phyloP scores from a whole-genome alignment of 2,888 invertebrate species.

The Geotrupes spiniger region DNA sequence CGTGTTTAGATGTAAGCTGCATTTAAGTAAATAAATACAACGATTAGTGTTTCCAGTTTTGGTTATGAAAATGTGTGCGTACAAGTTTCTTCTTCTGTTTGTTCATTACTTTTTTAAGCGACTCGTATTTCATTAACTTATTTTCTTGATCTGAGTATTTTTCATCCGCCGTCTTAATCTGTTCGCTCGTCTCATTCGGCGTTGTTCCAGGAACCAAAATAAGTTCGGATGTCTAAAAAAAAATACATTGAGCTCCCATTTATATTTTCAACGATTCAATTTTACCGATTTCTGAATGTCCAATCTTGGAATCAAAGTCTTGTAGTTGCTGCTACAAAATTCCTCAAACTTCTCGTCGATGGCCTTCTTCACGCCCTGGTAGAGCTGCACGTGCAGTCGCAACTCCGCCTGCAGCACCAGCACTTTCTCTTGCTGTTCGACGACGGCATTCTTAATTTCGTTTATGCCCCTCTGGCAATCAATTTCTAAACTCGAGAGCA shows the following conservation, averaged over 20 bases:
- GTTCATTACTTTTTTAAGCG: constrained; percentile 18
- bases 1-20: too few species aligned
- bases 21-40: too few species aligned
- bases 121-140: constrained; percentile 17
- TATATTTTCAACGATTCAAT: background rate
- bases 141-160: constrained; percentile 1
- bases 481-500: constrained; percentile 21
- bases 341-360: constrained; percentile 38
- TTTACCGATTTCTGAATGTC: background rate
- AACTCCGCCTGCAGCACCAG: constrained; percentile 39
- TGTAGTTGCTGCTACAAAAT: constrained; percentile 39
- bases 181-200: background rate
- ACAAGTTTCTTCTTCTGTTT: constrained; percentile 18
- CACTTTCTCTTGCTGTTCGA: constrained; percentile 40
- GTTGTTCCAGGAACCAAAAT: too few species aligned
- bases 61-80: constrained; percentile 9
- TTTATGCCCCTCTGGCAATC: constrained; percentile 26
- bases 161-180: background rate
- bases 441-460: constrained; percentile 26
- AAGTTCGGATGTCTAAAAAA: too few species aligned
- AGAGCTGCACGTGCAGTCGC: constrained; percentile 34
- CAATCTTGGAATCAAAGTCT: constrained; percentile 24
- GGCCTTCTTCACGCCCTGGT: constrained; percentile 34
- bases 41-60: constrained; percentile 24
- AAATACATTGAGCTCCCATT: background rate